These are phyloP conservation scores for Mythimna ferrago DNA, from an alignment of 2,888 invertebrate species.

Conservation along the genomic window DNA sequence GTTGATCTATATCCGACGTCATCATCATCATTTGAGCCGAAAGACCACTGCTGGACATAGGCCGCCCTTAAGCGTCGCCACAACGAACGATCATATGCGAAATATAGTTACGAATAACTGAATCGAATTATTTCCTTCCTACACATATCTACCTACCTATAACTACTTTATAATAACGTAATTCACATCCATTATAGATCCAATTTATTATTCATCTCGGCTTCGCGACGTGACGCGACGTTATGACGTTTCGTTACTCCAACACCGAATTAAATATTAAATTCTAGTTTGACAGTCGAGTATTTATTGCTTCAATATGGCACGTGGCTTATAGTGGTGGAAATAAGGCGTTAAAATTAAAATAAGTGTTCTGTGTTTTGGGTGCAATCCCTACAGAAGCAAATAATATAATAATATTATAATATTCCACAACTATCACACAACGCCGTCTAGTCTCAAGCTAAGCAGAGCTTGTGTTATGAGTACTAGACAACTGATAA, in stretches of 20 bases:
- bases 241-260: conserved; percentile 56
- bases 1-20: too few relatives aligned
- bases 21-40: too few relatives aligned
- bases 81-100: too few relatives aligned
- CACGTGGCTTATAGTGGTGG: conserved; percentile 8
- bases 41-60: too few relatives aligned
- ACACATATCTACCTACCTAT: background rate
- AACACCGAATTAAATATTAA: conserved; percentile 61
- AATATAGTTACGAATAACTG: too few relatives aligned
- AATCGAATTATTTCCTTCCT: background rate
- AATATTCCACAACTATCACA: too few relatives aligned
- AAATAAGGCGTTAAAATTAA: conserved; percentile 5
- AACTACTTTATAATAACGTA: conserved; percentile 36
- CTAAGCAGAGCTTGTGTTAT: too few relatives aligned
- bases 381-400: too few relatives aligned
- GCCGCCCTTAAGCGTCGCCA: too few relatives aligned
- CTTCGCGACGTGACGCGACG: conserved; percentile 42
- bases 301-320: conserved; percentile 51
- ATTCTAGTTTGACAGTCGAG: conserved; percentile 61
- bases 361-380: background rate
- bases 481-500: too few relatives aligned
- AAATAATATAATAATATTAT: too few relatives aligned
- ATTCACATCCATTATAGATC: conserved; percentile 46
- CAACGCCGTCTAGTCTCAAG: too few relatives aligned
- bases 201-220: conserved; percentile 62